Conservation (phyloP, 2,113 vertebrate species). For the Cyphomyrus discorhynchus region DNA sequence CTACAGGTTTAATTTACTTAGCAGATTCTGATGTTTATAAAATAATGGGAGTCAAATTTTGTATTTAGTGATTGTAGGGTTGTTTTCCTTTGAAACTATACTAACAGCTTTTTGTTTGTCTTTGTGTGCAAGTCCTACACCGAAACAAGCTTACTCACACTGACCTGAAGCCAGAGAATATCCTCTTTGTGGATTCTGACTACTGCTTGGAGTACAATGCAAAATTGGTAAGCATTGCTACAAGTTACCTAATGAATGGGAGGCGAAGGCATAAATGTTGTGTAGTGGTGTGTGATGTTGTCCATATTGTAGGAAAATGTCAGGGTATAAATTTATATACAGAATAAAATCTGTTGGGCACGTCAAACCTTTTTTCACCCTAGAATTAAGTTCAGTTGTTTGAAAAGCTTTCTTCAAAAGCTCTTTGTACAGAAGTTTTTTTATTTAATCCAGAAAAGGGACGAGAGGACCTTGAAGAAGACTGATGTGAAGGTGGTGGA, state of each 20-base stretch:
- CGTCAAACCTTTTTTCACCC: neutral
- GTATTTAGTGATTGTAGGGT: neutral
- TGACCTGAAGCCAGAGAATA: constrained; percentile 94
- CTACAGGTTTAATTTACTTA: neutral
- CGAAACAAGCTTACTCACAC: constrained; percentile 91
- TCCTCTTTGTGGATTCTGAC: constrained; percentile 84
- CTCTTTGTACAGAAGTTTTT: neutral
- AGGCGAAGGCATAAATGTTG: neutral
- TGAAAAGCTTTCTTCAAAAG: neutral
- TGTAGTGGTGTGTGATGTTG: neutral
- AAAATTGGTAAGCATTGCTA: constrained; percentile 63
- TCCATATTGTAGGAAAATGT: neutral
- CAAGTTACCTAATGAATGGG: neutral
- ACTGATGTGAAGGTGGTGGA: constrained; percentile 90
- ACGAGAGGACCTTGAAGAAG: constrained; percentile 70
- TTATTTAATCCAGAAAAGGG: constrained; percentile 60
- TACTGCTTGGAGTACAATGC: constrained; percentile 69
- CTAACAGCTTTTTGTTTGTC: neutral
- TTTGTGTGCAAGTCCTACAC: constrained; percentile 72
- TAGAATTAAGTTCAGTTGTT: neutral
- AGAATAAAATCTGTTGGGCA: neutral
- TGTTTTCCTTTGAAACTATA: constrained; percentile 9
- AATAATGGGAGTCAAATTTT: neutral
- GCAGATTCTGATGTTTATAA: neutral
- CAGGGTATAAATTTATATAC: neutral